A percentile compares a stretch with the other conserved stretches of the same genome.
Evolutionary conservation across 2,797 vertebrate species (phyloP).

Genomic region (Chrysolophus pictus): DNA sequence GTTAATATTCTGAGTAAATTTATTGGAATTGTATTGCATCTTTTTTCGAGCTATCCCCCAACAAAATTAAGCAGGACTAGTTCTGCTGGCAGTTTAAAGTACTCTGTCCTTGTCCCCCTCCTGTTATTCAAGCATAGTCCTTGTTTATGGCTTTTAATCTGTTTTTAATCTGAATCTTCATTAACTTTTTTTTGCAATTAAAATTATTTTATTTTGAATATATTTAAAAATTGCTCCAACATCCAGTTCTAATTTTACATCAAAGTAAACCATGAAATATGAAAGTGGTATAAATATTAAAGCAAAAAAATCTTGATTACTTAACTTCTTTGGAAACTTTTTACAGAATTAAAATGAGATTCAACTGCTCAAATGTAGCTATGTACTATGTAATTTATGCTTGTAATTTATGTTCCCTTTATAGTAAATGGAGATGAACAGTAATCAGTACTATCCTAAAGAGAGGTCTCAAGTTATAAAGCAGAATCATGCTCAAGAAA

Average conservation of each 20-base stretch:
- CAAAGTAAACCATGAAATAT: not conserved
- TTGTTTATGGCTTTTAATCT: not conserved
- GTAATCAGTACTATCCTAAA: not conserved
- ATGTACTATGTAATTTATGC: not conserved
- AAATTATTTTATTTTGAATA: not conserved
- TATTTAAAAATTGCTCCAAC: not conserved
- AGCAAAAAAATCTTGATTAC: not conserved
- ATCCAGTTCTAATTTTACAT: not conserved
- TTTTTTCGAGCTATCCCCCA: not conserved
- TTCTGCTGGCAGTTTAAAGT: not conserved
- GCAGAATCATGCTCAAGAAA: not conserved
- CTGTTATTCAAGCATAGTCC: not conserved
- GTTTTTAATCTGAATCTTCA: not conserved
- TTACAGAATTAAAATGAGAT: not conserved
- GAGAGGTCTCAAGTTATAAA: not conserved
- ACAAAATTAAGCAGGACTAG: not conserved
- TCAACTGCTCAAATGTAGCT: not conserved
- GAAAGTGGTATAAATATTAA: not conserved
- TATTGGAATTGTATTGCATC: not conserved
- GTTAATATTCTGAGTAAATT: not conserved
- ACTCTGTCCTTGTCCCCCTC: accelerated
- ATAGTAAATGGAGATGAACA: not conserved
- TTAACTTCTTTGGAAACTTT: not conserved
- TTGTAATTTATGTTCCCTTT: not conserved
- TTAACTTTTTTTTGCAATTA: not conserved